These are phyloP conservation scores for Dendrolimus punctatus DNA, from an alignment of 1,140 invertebrate species.

Conservation along the genomic window DNA sequence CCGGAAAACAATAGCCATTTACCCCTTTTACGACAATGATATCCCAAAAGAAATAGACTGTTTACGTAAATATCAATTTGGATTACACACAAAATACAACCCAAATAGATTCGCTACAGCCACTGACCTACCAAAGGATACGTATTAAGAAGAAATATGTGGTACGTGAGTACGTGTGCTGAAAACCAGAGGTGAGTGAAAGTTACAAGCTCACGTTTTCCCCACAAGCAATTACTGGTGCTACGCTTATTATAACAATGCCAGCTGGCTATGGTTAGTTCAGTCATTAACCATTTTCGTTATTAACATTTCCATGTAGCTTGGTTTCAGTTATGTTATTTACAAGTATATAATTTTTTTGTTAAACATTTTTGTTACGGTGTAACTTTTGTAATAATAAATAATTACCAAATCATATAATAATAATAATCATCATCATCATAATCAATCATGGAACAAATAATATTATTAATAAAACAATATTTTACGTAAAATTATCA, in stretches of 20 bases:
- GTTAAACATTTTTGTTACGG: no score
- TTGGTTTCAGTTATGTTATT: not conserved
- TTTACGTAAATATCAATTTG: slow-evolving; percentile 29
- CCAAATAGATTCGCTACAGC: slow-evolving; percentile 17
- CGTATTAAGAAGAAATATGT: slow-evolving; percentile 31
- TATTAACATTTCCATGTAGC: not conserved
- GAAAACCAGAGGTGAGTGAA: slow-evolving; percentile 20
- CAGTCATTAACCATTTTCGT: no score
- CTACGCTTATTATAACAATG: no score
- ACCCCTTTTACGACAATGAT: slow-evolving; percentile 2
- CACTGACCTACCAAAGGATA: slow-evolving; percentile 14
- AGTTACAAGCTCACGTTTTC: slow-evolving; percentile 10
- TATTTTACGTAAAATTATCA: no score
- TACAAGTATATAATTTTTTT: no score
- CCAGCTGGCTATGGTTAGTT: not conserved
- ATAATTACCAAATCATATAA: no score
- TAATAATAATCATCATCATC: no score
- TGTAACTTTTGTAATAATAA: no score
- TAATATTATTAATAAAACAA: no score
- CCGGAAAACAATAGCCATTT: not conserved
- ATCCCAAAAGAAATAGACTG: slow-evolving; percentile 4
- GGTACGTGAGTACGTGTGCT: slow-evolving; percentile 21
- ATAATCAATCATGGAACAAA: no score
- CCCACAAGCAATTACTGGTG: no score
- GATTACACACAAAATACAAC: slow-evolving; percentile 18